These are phyloP conservation scores for Tanypteryx hageni DNA, from an alignment of 2,888 invertebrate genomes.

Conservation along the genomic window DNA sequence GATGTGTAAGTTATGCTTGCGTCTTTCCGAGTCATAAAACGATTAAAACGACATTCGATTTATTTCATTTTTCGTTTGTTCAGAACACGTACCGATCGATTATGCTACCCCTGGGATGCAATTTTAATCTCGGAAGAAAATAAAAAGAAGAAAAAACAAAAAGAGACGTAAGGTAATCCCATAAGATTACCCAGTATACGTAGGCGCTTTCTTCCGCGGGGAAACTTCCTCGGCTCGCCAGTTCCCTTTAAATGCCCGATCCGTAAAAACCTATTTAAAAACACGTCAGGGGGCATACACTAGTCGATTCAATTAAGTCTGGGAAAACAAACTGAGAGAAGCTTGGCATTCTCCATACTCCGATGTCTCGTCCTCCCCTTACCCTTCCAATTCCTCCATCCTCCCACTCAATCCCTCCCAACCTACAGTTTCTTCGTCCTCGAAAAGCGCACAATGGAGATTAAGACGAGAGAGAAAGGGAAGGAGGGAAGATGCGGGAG, in stretches of 20 bases:
- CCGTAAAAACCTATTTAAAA: slow-evolving; percentile 17
- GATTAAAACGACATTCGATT: too few relatives aligned
- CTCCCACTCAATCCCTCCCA: not conserved
- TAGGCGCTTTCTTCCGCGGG: not conserved
- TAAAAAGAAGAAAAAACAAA: too few relatives aligned
- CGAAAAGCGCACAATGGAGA: not conserved
- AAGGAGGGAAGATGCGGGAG: not conserved
- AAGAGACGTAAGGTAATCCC: too few relatives aligned
- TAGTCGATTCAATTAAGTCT: slow-evolving; percentile 17
- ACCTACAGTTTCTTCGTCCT: not conserved
- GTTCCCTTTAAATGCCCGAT: slow-evolving; percentile 14
- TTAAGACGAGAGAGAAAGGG: slow-evolving; percentile 18
- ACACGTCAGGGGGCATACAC: slow-evolving; percentile 31
- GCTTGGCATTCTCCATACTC: not conserved
- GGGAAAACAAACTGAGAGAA: slow-evolving; percentile 35
- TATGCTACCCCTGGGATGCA: too few relatives aligned
- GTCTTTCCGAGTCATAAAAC: too few relatives aligned
- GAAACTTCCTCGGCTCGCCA: slow-evolving; percentile 15
- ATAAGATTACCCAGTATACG: not conserved
- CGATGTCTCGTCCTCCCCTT: not conserved
- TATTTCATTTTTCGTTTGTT: too few relatives aligned
- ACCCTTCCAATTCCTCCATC: not conserved
- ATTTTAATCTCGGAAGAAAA: too few relatives aligned
- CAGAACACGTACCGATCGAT: too few relatives aligned
- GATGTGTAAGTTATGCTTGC: too few relatives aligned